These are phyloP conservation scores for Archilochus colubris DNA, from an alignment of 2,113 vertebrate genomes.

Conservation along the genomic window DNA sequence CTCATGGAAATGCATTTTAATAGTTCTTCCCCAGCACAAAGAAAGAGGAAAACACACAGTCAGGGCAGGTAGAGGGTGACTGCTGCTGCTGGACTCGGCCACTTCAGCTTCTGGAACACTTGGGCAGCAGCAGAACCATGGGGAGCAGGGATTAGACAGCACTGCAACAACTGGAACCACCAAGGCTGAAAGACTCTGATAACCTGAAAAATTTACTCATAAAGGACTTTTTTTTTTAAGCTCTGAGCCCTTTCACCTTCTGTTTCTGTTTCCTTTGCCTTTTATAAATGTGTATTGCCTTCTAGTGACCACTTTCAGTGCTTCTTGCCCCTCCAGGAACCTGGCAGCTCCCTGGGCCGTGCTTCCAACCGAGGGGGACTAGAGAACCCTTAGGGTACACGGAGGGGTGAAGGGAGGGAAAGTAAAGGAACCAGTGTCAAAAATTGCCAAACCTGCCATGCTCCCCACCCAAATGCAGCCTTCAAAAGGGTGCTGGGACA, in stretches of 20 bases:
- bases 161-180: not conserved
- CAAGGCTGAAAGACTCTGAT: not conserved
- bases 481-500: not conserved
- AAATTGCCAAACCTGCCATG: not conserved
- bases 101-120: not conserved
- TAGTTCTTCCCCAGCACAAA: not conserved
- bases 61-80: not conserved
- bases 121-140: not conserved
- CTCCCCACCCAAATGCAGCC: not conserved
- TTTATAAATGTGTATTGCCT: not conserved
- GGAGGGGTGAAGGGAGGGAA: not conserved
- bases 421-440: not conserved
- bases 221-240: not conserved
- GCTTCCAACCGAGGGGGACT: not conserved
- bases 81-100: not conserved
- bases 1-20: not conserved
- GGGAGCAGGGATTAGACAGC: not conserved
- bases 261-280: not conserved
- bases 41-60: not conserved
- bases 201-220: not conserved
- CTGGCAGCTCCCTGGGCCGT: rapidly evolving
- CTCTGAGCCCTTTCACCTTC: not conserved
- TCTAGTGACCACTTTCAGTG: not conserved
- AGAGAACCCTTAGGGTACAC: rapidly evolving
- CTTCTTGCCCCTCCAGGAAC: not conserved